phyloP scores from a whole-genome alignment of 1,140 invertebrate species.

The Maniola jurtina region DNA sequence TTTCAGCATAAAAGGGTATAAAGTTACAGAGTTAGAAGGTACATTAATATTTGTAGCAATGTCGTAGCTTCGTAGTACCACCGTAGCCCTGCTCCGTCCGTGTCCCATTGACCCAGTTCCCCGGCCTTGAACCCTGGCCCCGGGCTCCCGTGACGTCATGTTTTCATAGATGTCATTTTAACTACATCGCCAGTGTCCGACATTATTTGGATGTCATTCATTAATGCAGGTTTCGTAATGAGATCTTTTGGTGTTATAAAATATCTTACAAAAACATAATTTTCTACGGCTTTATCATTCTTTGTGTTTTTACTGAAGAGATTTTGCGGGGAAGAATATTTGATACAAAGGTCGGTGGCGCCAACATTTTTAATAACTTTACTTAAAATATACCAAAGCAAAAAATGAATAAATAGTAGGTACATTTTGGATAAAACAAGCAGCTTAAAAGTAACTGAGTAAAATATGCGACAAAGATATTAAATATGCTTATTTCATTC shows the following conservation, averaged over 20 bases:
- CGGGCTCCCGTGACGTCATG: conserved; percentile 61
- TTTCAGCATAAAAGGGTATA: neutral
- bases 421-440: too few species aligned
- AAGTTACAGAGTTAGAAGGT: conserved; percentile 6
- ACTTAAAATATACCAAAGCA: too few species aligned
- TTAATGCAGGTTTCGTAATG: neutral
- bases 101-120: conserved; percentile 68
- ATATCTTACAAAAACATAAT: neutral
- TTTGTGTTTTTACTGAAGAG: neutral
- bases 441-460: too few species aligned
- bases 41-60: conserved; percentile 17
- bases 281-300: neutral
- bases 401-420: too few species aligned
- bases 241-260: neutral
- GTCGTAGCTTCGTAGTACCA: conserved; percentile 38
- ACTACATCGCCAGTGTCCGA: conserved; percentile 9
- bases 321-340: neutral
- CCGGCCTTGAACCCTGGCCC: conserved; percentile 66
- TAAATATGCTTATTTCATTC: too few species aligned
- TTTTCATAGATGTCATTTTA: conserved; percentile 1
- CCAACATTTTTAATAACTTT: too few species aligned
- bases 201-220: conserved; percentile 2
- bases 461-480: too few species aligned
- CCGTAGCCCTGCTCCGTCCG: conserved; percentile 51
- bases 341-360: too few species aligned